Conservation (phyloP, 2,113 vertebrate species). For the Colossoma macropomum region DNA sequence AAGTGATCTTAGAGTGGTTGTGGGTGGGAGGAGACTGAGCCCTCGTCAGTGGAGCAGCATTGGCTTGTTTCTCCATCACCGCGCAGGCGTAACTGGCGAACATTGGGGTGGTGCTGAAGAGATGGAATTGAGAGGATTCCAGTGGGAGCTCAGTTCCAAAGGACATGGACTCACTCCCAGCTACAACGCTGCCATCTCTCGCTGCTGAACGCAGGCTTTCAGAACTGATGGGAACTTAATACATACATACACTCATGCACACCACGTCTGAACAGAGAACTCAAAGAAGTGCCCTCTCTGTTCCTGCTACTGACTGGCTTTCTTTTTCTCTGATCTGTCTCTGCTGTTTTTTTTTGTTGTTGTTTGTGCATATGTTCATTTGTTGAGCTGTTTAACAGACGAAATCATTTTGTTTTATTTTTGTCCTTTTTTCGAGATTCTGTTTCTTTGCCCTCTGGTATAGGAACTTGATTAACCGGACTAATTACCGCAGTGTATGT, state of each 20-base stretch:
- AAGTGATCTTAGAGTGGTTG: constrained; percentile 44
- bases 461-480: constrained; percentile 67
- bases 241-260: neutral
- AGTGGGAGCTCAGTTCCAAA: constrained; percentile 22
- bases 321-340: constrained; percentile 47
- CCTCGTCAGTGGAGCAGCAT: neutral
- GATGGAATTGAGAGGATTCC: constrained; percentile 13
- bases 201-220: constrained; percentile 61
- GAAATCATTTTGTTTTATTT: constrained; percentile 58
- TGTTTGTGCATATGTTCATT: constrained; percentile 53
- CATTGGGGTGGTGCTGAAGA: constrained; percentile 26
- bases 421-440: constrained; percentile 52
- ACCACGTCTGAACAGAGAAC: constrained; percentile 58
- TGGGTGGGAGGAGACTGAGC: constrained; percentile 15
- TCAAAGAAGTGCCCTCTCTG: constrained; percentile 76
- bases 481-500: constrained; percentile 44
- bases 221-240: constrained; percentile 50
- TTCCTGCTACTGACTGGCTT: constrained; percentile 59
- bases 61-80: constrained; percentile 38
- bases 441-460: constrained; percentile 66
- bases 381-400: constrained; percentile 55
- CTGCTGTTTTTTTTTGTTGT: constrained; percentile 57
- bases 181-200: constrained; percentile 70
- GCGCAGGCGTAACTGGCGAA: constrained; percentile 5
- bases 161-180: constrained; percentile 56